Percentiles rank a stretch among this genome's conserved stretches.
Evolutionary conservation across 2,797 vertebrate genomes (phyloP).

Genomic region (Scolopax bukidnonensis): DNA sequence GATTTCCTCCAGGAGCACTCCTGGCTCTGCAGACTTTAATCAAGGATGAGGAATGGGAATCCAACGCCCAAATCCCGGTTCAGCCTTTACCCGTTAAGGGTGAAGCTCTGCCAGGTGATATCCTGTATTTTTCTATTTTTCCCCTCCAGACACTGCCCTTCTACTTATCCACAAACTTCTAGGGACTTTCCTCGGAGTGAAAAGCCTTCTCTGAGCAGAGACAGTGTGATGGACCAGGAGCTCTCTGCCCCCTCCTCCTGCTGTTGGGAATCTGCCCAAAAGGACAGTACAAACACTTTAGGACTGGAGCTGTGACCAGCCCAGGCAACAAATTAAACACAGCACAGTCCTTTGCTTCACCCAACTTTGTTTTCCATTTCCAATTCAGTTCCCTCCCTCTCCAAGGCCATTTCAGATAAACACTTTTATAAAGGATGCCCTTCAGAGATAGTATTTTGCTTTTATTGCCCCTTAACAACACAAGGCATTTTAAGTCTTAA

Average conservation of each 20-base stretch:
- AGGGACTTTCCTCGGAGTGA: not conserved
- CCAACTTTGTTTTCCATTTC: not conserved
- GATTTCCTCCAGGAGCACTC: not conserved
- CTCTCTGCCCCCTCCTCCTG: not conserved
- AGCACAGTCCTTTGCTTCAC: not conserved
- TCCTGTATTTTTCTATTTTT: not conserved
- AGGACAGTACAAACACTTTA: not conserved
- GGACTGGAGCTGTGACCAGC: not conserved
- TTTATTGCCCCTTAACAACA: constrained; percentile 49
- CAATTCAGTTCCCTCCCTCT: not conserved
- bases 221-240: not conserved
- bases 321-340: not conserved
- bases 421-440: constrained; percentile 37
- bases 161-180: not conserved
- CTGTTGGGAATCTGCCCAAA: not conserved
- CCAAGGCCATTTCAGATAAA: constrained; percentile 28
- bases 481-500: constrained; percentile 33
- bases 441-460: constrained; percentile 52
- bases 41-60: not conserved
- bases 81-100: rapidly evolving
- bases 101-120: constrained; percentile 12
- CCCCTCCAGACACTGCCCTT: not conserved
- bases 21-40: not conserved
- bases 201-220: not conserved
- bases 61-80: not conserved